Percentiles rank a stretch among this genome's conserved stretches.
Evolutionary conservation across 2,797 vertebrate genomes (phyloP).

Genomic region (Argyrosomus regius): DNA sequence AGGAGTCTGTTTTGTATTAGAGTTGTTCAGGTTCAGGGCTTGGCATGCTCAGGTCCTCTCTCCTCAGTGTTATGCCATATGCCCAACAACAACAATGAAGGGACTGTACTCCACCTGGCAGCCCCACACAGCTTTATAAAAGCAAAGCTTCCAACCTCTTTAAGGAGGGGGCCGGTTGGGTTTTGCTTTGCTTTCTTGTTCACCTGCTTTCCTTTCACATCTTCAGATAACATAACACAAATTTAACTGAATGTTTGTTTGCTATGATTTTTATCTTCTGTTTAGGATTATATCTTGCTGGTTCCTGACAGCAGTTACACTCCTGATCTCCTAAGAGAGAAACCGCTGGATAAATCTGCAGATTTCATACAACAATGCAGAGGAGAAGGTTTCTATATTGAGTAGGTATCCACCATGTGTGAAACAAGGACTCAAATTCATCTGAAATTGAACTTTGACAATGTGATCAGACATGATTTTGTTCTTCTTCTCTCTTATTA

Average conservation of each 20-base stretch:
- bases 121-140: conserved; percentile 57
- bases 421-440: conserved; percentile 16
- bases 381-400: conserved; percentile 89
- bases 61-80: conserved; percentile 56
- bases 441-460: neutral
- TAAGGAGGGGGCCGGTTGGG: conserved; percentile 15
- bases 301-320: conserved; percentile 89
- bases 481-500: neutral
- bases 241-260: conserved; percentile 11
- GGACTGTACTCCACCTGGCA: conserved; percentile 71
- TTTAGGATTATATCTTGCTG: conserved; percentile 90
- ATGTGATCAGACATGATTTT: neutral
- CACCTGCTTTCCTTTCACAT: conserved; percentile 27
- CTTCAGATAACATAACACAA: conserved; percentile 21
- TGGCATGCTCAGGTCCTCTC: conserved; percentile 53
- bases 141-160: conserved; percentile 31
- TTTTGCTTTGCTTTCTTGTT: conserved; percentile 34
- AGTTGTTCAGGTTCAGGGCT: conserved; percentile 45
- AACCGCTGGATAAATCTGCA: conserved; percentile 88
- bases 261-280: conserved; percentile 64
- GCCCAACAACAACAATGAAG: conserved; percentile 69
- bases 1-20: conserved; percentile 17
- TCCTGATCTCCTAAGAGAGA: conserved; percentile 87
- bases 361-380: conserved; percentile 92
- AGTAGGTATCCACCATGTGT: conserved; percentile 85